Evolutionary conservation across 2,113 vertebrate species (phyloP), one percentile per base, ranked within the genome.

Genomic region (Eonycteris spelaea): DNA sequence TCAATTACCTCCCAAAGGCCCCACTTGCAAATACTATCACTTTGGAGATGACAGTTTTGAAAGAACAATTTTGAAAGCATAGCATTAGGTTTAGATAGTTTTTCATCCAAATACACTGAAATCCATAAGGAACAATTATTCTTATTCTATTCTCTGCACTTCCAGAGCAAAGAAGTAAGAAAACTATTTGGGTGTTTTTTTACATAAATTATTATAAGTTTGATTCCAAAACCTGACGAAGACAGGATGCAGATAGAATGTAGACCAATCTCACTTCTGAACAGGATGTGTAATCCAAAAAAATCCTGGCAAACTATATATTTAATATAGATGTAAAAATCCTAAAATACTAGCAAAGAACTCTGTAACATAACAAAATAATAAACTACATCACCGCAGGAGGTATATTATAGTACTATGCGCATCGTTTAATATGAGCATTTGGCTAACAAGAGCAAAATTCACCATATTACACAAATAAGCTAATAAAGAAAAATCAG

Each of bases 101-200:
- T 79, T 78, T 79, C 73, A 38, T 79, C 19, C 79, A 74, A 68
- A 84, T 80, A 63, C 53, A 91, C 84, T 93, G 83, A 95, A 86
- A 70, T 22, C 5, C 12, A 70, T n/a, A 78, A 73, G 24, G 4
- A 65, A 68, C 12, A 87, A 84, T 87, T 73, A 63, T 21, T 84
- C 0, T 84, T 5, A n/a, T 51, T 24, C 30, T 73, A 74, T 53
- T 48, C 57, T 84, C 67, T 22, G 65, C 1, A 53, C 45, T 73
- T 74, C 24, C 24, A 74, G 51, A 83, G 3, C 7, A 91, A 7
- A 86, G 4, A 86, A 18, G 15, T 75, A 63, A 43, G 43, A 22
- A 63, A 96, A 75, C 18, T 26, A 43, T 1, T 55, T 19, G 9
- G 28, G 38, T 45, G 53, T 67, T 85, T 71, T 68, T 28, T 40